Base-by-base conservation (phyloP, 2,797 vertebrate genomes). In the Oophaga sylvatica region DNA sequence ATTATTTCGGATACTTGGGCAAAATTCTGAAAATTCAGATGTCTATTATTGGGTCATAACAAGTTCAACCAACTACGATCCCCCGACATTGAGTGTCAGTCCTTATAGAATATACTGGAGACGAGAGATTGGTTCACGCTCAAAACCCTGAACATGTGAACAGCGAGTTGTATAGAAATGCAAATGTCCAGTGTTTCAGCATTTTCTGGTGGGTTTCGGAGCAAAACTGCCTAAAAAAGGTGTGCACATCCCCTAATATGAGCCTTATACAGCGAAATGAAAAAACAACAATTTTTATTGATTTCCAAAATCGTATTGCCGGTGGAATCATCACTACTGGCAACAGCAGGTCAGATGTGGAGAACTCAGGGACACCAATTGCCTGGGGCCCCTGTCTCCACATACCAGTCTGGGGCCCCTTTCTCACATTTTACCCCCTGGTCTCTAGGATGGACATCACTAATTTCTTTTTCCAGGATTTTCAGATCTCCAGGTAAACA, bases 401-500 rank as follows among this genome's bases (percentile, higher is more conserved):
- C 31, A 73, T 10, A 45, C 11, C 35, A 73, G 35, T 45, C 9
- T 45, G 31, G 19, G 35, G n/a, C 70, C 70, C 70, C 31, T 76
- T 76, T 53, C 26, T 41, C 1, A 65, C 22, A 5, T 22, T 11
- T 10, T n/a, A 22, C 45, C 45, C 45, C 45, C 4, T 53, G 73
- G 22, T n/a, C 73, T 13, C 71, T 45, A 13, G 41, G 1, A 71
- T 71, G 35, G 31, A 71, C 11, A 3, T 48, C 48, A 53, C 48
- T 53, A 11, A 3, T 9, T 19, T 41, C 19, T 29, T 57, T 31
- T 57, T 57, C 12, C 56, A 79, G 77, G 56, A 11, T 12, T 59
- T 45, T 16, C 17, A 60, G 53, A 53, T 57, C 53, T 26, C 75
- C 15, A 79, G 77, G 56, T 79, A 79, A 79, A 79, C 35, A 59